These are phyloP conservation scores for Drosophila simulans DNA, from an alignment of 1,140 invertebrate genomes.

Conservation along the genomic window DNA sequence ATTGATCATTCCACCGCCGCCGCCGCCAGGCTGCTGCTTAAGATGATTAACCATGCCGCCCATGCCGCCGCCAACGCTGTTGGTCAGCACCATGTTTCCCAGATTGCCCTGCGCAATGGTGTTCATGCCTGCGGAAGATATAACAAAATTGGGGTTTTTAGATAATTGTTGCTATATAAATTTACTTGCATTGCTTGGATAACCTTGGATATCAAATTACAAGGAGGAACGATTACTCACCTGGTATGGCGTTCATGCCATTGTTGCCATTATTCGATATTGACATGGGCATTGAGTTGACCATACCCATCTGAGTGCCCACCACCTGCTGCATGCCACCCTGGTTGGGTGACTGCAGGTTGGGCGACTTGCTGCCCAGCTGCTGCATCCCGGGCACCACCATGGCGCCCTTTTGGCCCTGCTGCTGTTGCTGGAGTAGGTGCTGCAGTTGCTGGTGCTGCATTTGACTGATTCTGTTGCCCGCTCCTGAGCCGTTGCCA, in stretches of 20 bases:
- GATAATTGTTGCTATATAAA: no score
- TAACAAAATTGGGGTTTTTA: neutral
- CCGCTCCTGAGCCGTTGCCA: constrained; percentile 79
- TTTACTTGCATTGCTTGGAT: neutral
- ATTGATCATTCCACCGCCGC: constrained; percentile 84
- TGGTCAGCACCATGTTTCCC: constrained; percentile 89
- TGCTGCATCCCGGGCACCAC: constrained; percentile 90
- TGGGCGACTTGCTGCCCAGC: constrained; percentile 91
- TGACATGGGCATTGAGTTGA: constrained; percentile 87
- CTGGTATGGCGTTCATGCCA: constrained; percentile 88
- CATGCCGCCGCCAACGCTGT: constrained; percentile 88
- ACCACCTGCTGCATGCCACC: constrained; percentile 85
- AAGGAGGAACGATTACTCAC: constrained; percentile 72
- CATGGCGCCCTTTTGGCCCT: constrained; percentile 89
- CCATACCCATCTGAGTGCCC: constrained; percentile 86
- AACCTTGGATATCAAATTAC: neutral
- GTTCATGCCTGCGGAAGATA: constrained; percentile 86
- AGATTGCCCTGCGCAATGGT: constrained; percentile 86
- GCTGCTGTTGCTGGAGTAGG: constrained; percentile 72
- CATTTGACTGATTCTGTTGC: constrained; percentile 84
- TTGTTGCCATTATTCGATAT: constrained; percentile 88
- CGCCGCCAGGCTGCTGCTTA: constrained; percentile 85
- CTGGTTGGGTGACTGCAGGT: constrained; percentile 92
- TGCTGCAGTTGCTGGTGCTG: constrained; percentile 85
- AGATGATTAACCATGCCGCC: constrained; percentile 69